A percentile compares a stretch with the other conserved stretches of the same genome.
Evolutionary conservation across 2,113 vertebrate species (phyloP).

Genomic region (Peromyscus californicus): DNA sequence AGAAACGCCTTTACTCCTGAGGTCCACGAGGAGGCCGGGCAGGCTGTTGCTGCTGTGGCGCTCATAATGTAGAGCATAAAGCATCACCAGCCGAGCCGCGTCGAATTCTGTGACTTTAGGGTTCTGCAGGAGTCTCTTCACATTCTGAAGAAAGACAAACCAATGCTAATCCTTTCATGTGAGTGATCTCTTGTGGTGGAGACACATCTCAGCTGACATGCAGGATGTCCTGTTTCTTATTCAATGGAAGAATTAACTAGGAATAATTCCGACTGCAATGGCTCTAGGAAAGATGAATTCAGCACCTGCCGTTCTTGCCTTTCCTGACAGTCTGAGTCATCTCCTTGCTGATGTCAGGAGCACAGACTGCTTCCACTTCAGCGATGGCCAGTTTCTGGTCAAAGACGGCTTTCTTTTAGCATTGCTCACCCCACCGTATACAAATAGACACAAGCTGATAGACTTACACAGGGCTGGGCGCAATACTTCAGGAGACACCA

Average conservation of each 20-base stretch:
- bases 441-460: conserved; percentile 3
- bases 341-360: conserved; percentile 43
- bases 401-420: not conserved
- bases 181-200: not conserved
- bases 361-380: not conserved
- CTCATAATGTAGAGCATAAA: conserved; percentile 97
- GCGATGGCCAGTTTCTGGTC: not conserved
- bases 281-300: conserved; percentile 21
- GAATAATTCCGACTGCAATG: not conserved
- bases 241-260: conserved; percentile 46
- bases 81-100: conserved; percentile 94
- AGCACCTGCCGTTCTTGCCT: conserved; percentile 14
- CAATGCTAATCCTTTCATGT: not conserved
- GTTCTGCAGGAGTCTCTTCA: conserved; percentile 94
- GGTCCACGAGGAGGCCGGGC: conserved; percentile 90
- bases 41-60: conserved; percentile 94
- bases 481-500: conserved; percentile 25
- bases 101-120: conserved; percentile 92
- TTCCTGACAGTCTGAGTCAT: not conserved
- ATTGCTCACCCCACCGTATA: not conserved
- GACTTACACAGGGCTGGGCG: conserved; percentile 5
- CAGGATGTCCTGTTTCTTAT: not conserved
- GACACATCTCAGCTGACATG: not conserved
- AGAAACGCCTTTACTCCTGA: conserved; percentile 89
- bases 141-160: conserved; percentile 87